Evolutionary conservation across 2,797 vertebrate species (phyloP).

Genomic region (Bradypodion pumilum): DNA sequence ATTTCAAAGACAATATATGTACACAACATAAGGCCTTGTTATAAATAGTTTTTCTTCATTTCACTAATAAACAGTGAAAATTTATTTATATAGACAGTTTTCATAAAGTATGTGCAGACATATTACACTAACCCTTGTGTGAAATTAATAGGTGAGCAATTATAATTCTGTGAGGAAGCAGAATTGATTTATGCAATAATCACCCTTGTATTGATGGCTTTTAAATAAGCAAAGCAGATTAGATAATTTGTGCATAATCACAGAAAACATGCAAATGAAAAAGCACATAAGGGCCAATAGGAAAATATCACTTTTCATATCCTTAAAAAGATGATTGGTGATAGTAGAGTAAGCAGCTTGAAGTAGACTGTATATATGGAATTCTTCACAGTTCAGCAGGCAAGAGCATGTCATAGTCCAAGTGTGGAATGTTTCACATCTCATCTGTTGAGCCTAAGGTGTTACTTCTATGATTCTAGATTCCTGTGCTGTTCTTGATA

Average conservation of each 20-base stretch:
- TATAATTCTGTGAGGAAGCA: constrained; percentile 58
- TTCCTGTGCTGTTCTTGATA: constrained; percentile 29
- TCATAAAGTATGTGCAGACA: constrained; percentile 66
- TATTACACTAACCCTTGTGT: constrained; percentile 62
- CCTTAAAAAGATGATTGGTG: constrained; percentile 64
- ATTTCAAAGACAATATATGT: constrained; percentile 77
- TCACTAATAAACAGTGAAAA: constrained; percentile 75
- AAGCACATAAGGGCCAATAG: constrained; percentile 60
- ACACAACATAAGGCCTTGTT: constrained; percentile 78
- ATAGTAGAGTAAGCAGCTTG: constrained; percentile 64
- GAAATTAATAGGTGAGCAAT: constrained; percentile 63
- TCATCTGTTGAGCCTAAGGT: constrained; percentile 45
- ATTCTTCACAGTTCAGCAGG: constrained; percentile 75
- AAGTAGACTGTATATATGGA: constrained; percentile 64
- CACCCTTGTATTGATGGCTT: constrained; percentile 63
- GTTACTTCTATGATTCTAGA: constrained; percentile 35
- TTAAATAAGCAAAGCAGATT: constrained; percentile 68
- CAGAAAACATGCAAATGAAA: constrained; percentile 73
- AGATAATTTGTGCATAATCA: constrained; percentile 68
- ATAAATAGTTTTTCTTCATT: constrained; percentile 77
- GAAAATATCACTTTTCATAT: constrained; percentile 70
- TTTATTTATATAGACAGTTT: constrained; percentile 73
- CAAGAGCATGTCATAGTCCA: constrained; percentile 60
- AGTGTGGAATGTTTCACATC: constrained; percentile 56
- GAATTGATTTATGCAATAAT: constrained; percentile 67